These are phyloP conservation scores for Flexamia atlantica DNA, from an alignment of 2,888 invertebrate species.

Conservation along the genomic window DNA sequence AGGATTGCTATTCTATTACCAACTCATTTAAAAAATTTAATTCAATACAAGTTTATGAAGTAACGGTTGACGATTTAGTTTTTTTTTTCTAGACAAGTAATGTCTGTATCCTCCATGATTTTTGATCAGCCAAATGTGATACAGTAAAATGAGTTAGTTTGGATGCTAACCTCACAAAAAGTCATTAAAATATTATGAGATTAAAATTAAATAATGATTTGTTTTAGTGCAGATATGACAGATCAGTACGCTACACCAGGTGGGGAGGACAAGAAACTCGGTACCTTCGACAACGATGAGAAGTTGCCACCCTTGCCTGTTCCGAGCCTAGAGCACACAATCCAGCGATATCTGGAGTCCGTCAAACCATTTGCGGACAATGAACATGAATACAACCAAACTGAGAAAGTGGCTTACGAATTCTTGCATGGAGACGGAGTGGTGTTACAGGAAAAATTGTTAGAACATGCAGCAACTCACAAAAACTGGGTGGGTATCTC, in stretches of 20 bases:
- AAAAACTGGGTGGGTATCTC: conserved; percentile 77
- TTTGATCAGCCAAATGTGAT: too few species aligned
- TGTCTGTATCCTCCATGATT: too few species aligned
- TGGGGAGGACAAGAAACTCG: conserved; percentile 29
- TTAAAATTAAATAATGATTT: background rate
- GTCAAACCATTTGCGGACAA: conserved; percentile 75
- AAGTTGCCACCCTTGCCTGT: conserved; percentile 77
- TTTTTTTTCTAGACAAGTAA: too few species aligned
- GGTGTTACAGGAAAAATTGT: conserved; percentile 75
- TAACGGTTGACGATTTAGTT: too few species aligned
- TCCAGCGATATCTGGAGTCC: conserved; percentile 77
- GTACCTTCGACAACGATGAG: conserved; percentile 77
- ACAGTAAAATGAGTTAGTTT: too few species aligned
- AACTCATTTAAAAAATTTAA: too few species aligned
- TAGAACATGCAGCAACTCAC: conserved; percentile 74
- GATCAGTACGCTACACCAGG: conserved; percentile 58
- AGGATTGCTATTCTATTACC: too few species aligned
- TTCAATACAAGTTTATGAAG: too few species aligned
- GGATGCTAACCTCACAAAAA: too few species aligned
- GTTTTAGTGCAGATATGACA: background rate
- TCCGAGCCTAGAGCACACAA: conserved; percentile 76
- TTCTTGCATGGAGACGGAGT: conserved; percentile 77
- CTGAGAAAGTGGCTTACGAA: conserved; percentile 75
- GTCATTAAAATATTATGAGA: too few species aligned
- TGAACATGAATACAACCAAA: conserved; percentile 74